phyloP scores from a whole-genome alignment of 2,888 invertebrate genomes.

The Melieria picta region DNA sequence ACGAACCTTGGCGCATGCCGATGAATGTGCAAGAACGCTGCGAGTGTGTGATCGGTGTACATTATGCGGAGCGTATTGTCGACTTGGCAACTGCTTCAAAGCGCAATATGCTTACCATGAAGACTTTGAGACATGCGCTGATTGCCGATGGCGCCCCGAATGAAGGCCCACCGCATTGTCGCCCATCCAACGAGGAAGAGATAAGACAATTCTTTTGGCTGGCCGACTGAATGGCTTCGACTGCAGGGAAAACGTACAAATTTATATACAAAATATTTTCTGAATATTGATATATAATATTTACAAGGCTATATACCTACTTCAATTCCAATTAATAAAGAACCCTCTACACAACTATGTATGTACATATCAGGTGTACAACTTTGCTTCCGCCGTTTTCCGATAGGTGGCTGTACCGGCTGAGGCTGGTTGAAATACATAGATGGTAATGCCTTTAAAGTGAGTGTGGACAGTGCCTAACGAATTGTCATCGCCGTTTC shows the following conservation, averaged over 20 bases:
- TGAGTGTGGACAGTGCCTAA: no score
- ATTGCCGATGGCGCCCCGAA: constrained; percentile 58
- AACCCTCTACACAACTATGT: no score
- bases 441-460: no score
- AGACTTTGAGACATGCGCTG: constrained; percentile 59
- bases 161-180: constrained; percentile 72
- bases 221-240: constrained; percentile 43
- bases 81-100: constrained; percentile 70
- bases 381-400: no score
- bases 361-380: no score
- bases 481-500: no score
- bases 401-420: no score
- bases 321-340: no score
- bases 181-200: constrained; percentile 75
- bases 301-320: no score
- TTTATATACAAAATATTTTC: constrained; percentile 27
- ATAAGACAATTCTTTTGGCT: constrained; percentile 68
- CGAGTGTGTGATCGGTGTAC: constrained; percentile 73
- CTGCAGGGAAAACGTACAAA: background rate
- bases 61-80: constrained; percentile 76
- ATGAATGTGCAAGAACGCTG: constrained; percentile 72
- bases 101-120: constrained; percentile 69
- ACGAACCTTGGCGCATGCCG: constrained; percentile 78
- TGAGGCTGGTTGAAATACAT: no score
- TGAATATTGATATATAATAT: constrained; percentile 9